Conservation (phyloP, 2,888 invertebrate genomes). For the Thalpophila matura region DNA sequence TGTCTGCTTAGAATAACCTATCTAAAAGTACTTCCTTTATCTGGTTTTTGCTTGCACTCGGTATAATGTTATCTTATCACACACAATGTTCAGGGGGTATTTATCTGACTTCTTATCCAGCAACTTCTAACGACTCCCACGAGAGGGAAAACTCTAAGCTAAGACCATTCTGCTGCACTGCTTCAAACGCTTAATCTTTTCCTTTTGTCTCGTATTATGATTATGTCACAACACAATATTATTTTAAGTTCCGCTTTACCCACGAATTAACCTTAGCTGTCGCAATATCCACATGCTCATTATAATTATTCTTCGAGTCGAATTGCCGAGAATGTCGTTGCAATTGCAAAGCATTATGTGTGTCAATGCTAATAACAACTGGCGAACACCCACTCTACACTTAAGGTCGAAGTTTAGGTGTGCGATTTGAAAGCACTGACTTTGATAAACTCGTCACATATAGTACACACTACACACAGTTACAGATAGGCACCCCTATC, state of each 20-base stretch:
- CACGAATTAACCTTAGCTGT: constrained; percentile 58
- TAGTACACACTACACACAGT: neutral
- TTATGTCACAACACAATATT: too few relatives aligned
- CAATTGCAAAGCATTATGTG: constrained; percentile 78
- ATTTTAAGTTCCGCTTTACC: constrained; percentile 52
- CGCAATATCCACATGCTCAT: constrained; percentile 71
- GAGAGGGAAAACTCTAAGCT: neutral
- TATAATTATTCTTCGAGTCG: constrained; percentile 73
- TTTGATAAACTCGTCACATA: constrained; percentile 70
- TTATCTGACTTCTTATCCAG: neutral
- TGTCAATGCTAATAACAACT: constrained; percentile 85
- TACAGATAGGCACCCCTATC: constrained; percentile 31
- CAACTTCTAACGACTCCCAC: neutral
- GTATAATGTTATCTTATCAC: neutral
- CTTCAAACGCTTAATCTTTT: constrained; percentile 9
- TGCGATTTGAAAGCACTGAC: constrained; percentile 73
- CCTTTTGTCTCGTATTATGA: constrained; percentile 28
- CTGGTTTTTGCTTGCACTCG: neutral
- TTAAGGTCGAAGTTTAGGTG: constrained; percentile 80
- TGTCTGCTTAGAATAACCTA: constrained; percentile 10
- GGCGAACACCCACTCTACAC: constrained; percentile 78
- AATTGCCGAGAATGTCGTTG: constrained; percentile 78
- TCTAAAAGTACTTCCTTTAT: constrained; percentile 17
- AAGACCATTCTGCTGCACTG: neutral
- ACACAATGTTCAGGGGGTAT: neutral